A percentile compares a stretch with the other conserved stretches of the same genome.
These are phyloP conservation scores for Sceliomorpha sp. DNA, from an alignment of 2,888 invertebrate genomes.

Conservation along the genomic window DNA sequence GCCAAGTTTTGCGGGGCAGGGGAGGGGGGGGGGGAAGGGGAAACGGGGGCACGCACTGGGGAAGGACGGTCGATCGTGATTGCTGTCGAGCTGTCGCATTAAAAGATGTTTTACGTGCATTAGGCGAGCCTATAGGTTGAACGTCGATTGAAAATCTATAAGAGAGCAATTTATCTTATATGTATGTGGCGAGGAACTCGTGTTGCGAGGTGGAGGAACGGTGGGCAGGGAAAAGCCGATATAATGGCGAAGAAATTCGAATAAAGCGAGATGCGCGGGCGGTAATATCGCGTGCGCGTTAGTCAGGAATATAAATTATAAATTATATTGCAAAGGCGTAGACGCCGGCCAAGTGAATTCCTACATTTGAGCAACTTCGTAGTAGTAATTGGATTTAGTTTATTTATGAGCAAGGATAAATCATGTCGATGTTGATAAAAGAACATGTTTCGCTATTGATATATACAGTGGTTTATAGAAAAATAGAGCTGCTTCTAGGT, in stretches of 20 bases:
- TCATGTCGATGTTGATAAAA: not conserved
- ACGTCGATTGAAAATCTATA: constrained; percentile 50
- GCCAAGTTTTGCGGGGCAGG: constrained; percentile 27
- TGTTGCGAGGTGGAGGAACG: not conserved
- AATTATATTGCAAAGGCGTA: constrained; percentile 55
- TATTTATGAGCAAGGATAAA: constrained; percentile 37
- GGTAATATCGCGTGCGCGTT: constrained; percentile 61
- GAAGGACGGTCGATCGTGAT: constrained; percentile 36
- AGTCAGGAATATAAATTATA: constrained; percentile 63
- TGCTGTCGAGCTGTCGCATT: constrained; percentile 20
- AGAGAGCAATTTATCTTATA: constrained; percentile 46
- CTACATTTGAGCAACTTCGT: constrained; percentile 30
- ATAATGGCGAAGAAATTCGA: constrained; percentile 45
- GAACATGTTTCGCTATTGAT: too few species aligned
- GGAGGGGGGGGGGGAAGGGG: constrained; percentile 31
- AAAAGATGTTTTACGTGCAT: constrained; percentile 52
- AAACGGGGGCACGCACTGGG: constrained; percentile 32
- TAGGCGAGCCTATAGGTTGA: constrained; percentile 35
- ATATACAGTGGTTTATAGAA: too few species aligned
- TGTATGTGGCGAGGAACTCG: constrained; percentile 14
- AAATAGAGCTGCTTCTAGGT: too few species aligned
- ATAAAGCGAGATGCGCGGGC: constrained; percentile 55
- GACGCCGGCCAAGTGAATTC: constrained; percentile 23
- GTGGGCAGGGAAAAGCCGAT: constrained; percentile 18
- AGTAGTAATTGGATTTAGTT: constrained; percentile 41